Percentiles rank a stretch among this genome's conserved stretches.
phyloP scores from a whole-genome alignment of 2,797 vertebrate species.

The Cuniculus paca region DNA sequence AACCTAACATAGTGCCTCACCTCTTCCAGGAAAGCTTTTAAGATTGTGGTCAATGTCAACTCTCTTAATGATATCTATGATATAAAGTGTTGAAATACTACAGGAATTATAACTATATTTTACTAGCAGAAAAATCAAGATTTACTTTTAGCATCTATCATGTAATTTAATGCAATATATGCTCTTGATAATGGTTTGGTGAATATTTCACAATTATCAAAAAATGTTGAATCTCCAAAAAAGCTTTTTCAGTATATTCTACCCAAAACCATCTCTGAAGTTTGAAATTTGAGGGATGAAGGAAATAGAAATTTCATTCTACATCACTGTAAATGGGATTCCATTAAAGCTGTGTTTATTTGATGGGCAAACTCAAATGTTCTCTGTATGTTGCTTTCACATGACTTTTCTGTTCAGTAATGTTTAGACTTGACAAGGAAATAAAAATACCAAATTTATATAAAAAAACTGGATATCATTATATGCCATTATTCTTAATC shows the following conservation, averaged over 20 bases:
- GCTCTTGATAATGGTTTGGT: slow-evolving; percentile 55
- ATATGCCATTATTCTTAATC: slow-evolving; percentile 43
- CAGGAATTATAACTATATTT: not conserved
- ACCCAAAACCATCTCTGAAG: slow-evolving; percentile 33
- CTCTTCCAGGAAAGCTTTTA: slow-evolving; percentile 17
- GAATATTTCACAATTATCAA: slow-evolving; percentile 54
- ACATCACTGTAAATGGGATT: slow-evolving; percentile 56
- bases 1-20: slow-evolving; percentile 14
- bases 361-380: slow-evolving; percentile 40
- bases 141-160: slow-evolving; percentile 42
- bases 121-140: slow-evolving; percentile 22
- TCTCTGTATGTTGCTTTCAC: slow-evolving; percentile 35
- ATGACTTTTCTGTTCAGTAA: slow-evolving; percentile 64
- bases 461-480: slow-evolving; percentile 17
- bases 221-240: not conserved
- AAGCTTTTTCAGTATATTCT: slow-evolving; percentile 48
- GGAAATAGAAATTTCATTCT: slow-evolving; percentile 62
- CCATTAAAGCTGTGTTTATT: slow-evolving; percentile 50
- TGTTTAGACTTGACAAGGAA: slow-evolving; percentile 60
- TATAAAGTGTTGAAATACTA: not conserved
- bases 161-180: slow-evolving; percentile 4
- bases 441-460: slow-evolving; percentile 60
- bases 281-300: slow-evolving; percentile 65
- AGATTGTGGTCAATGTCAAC: not conserved
- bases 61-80: slow-evolving; percentile 44